Evolutionary conservation across 2,797 vertebrate species (phyloP).

Genomic region (Cyprinella venusta): DNA sequence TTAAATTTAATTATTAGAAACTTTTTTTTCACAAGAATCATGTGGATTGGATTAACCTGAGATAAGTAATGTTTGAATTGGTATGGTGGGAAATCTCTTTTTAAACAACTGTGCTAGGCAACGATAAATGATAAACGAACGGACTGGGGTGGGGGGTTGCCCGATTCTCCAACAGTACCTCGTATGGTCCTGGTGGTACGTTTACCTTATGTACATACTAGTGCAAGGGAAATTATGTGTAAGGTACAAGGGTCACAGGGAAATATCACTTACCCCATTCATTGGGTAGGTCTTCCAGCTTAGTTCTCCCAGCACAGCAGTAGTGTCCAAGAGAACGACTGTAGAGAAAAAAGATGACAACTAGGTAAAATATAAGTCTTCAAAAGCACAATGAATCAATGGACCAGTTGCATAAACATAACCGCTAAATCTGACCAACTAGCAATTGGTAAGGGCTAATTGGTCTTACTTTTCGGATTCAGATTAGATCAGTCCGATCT

Average conservation of each 20-base stretch:
- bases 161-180: too few species aligned
- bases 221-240: background rate
- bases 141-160: too few species aligned
- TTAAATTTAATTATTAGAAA: constrained; percentile 38
- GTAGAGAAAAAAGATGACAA: constrained; percentile 62
- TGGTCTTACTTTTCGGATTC: too few species aligned
- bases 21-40: constrained; percentile 30
- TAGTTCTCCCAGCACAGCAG: constrained; percentile 90
- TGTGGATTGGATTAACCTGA: constrained; percentile 40
- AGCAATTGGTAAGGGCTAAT: background rate
- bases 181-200: too few species aligned
- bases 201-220: background rate
- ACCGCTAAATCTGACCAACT: background rate
- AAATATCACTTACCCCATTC: constrained; percentile 91
- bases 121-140: too few species aligned
- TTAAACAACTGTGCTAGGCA: constrained; percentile 2
- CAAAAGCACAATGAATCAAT: background rate
- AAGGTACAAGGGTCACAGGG: background rate
- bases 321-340: constrained; percentile 98
- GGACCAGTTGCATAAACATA: background rate
- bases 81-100: constrained; percentile 4
- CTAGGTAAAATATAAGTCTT: background rate
- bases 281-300: constrained; percentile 98
- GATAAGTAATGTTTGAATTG: constrained; percentile 41
- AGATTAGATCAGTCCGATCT: background rate